A percentile compares a stretch with the other conserved stretches of the same genome.
phyloP scores from a whole-genome alignment of 1,140 invertebrate genomes.

The Samia ricini region DNA sequence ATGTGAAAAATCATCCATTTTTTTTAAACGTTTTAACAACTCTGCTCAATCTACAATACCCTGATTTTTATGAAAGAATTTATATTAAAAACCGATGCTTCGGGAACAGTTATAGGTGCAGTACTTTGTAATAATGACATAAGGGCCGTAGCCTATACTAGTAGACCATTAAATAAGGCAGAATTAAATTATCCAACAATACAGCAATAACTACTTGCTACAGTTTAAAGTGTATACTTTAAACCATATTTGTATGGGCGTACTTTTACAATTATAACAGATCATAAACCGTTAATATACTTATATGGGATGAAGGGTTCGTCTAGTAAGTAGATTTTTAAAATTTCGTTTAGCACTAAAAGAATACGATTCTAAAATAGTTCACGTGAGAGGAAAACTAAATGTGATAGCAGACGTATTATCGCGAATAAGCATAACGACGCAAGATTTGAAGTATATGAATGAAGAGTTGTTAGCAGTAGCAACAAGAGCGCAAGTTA shows the following conservation, averaged over 20 bases:
- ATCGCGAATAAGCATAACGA: constrained; percentile 20
- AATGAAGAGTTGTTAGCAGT: constrained; percentile 21
- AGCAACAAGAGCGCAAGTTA: constrained; percentile 20
- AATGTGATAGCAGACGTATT: constrained; percentile 32
- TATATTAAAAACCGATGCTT: constrained; percentile 5
- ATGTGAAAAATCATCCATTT: constrained; percentile 26
- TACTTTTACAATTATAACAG: background rate
- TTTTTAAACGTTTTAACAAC: background rate
- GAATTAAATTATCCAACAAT: constrained; percentile 3
- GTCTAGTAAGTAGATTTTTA: background rate
- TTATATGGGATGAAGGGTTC: background rate
- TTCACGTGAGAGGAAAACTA: constrained; percentile 36
- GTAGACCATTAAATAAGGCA: background rate
- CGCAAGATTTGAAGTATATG: constrained; percentile 19
- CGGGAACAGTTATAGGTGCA: background rate
- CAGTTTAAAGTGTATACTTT: constrained; percentile 1
- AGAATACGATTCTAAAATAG: constrained; percentile 1
- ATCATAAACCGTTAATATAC: constrained; percentile 7
- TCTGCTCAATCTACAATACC: background rate
- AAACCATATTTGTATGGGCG: background rate
- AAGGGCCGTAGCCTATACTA: background rate
- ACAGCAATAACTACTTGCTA: background rate
- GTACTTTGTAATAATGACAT: constrained; percentile 1
- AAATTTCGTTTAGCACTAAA: background rate
- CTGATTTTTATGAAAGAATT: constrained; percentile 1